Evolutionary conservation across 2,797 vertebrate genomes (phyloP), one percentile per base, ranked within the genome.

Genomic region (Uromys caudimaculatus): DNA sequence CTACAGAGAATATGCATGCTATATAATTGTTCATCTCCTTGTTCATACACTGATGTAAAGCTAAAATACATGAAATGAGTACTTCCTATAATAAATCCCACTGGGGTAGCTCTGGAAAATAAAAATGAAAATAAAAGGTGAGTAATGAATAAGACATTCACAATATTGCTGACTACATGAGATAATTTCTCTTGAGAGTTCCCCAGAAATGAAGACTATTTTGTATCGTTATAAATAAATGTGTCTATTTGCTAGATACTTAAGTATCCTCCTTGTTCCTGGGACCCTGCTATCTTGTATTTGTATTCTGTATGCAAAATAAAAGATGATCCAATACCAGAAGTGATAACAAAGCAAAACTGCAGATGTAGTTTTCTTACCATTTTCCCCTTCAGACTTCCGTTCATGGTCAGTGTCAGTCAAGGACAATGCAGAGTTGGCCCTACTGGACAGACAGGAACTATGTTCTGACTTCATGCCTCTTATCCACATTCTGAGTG

Each of bases 371-470:
- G 94, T 62, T 95, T 94, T 96, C 98, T 99, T 99, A 99, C 99
- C 99, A 60, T 99, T 99, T 97, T 99, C 99, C 52, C 99, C 99
- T 97, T 99, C 99, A 38, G 99, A 99, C 98, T 99, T 99, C 98
- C 99, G 98, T 98, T 99, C 99, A 38, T 99, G 99, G 98, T 99
- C 99, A 3, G 99, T 99, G 98, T 99, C 99, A 0, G 99, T 99
- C 97, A 99, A 99, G 62, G 99, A 99, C 95, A 99, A 98, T 0
- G 99, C 99, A 0, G 99, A 99, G 98, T 99, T 99, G 90, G 99
- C 99, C 5, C 99, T 99, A 98, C 99, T 99, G 0, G 99, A 99
- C 96, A 99, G 98, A 91, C 99, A 99, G 91, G 99, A 99, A 97
- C 99, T 99, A 97, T 99, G 99, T 96, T 99, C 99, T 0, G 99